These are phyloP conservation scores for Discoglossus pictus DNA, from an alignment of 2,797 vertebrate species.

Conservation along the genomic window DNA sequence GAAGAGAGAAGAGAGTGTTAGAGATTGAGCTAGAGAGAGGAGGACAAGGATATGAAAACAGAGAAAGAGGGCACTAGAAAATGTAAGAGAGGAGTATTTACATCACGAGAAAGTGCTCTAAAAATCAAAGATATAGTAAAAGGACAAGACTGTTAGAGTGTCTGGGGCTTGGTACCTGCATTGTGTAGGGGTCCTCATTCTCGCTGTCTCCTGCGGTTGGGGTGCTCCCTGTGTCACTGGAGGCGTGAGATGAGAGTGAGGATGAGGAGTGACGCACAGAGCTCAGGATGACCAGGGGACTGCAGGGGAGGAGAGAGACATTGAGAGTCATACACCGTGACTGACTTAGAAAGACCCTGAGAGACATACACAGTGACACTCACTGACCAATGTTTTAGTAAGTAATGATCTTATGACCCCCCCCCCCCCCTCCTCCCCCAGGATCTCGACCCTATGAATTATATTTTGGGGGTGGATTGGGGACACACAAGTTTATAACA, in stretches of 20 bases:
- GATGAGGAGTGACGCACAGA: conserved; percentile 93
- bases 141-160: neutral
- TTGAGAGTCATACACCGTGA: neutral
- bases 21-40: conserved; percentile 37
- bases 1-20: conserved; percentile 58
- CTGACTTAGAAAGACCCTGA: too few species aligned
- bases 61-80: too few species aligned
- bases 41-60: neutral
- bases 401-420: too few species aligned
- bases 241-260: conserved; percentile 94
- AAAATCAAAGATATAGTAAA: neutral
- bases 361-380: too few species aligned
- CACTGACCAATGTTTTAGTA: too few species aligned
- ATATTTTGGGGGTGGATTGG: too few species aligned
- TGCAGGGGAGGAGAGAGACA: conserved; percentile 65
- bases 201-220: conserved; percentile 86
- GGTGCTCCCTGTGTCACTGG: conserved; percentile 93
- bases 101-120: too few species aligned
- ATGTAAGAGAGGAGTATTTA: too few species aligned
- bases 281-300: conserved; percentile 90
- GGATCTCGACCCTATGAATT: too few species aligned
- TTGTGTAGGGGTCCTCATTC: conserved; percentile 87
- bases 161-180: conserved; percentile 81
- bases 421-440: too few species aligned
- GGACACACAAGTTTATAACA: too few species aligned